phyloP scores from a whole-genome alignment of 2,113 vertebrate species.

The Cromileptes altivelis region DNA sequence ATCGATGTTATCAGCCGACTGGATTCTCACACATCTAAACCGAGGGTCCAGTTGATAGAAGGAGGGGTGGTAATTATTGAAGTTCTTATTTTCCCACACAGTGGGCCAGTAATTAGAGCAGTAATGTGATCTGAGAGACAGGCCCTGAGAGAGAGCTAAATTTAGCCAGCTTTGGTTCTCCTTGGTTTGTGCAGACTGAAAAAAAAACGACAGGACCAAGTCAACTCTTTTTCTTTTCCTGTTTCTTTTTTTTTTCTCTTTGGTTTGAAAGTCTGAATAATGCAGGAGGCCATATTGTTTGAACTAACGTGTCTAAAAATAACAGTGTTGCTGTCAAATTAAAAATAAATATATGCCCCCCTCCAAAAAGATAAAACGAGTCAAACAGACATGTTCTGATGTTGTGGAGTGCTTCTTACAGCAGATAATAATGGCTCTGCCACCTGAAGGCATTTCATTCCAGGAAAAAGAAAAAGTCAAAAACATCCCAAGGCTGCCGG shows the following conservation, averaged over 20 bases:
- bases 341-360: constrained; percentile 81
- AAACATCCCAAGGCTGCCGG: constrained; percentile 28
- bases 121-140: constrained; percentile 70
- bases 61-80: constrained; percentile 34
- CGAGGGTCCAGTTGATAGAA: constrained; percentile 16
- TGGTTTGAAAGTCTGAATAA: constrained; percentile 68
- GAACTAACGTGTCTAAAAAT: constrained; percentile 83
- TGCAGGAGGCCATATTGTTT: constrained; percentile 77
- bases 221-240: constrained; percentile 51
- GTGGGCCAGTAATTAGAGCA: constrained; percentile 76
- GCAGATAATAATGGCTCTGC: constrained; percentile 45
- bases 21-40: constrained; percentile 35
- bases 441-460: constrained; percentile 56
- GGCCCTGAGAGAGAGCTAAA: constrained; percentile 76
- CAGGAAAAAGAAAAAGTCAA: constrained; percentile 28
- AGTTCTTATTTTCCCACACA: constrained; percentile 70
- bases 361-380: constrained; percentile 63
- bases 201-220: constrained; percentile 51
- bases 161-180: constrained; percentile 77
- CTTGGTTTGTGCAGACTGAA: constrained; percentile 56
- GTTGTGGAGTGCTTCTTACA: constrained; percentile 48
- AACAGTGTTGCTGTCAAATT: constrained; percentile 81
- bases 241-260: constrained; percentile 19
- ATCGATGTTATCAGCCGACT: constrained; percentile 18
- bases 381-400: constrained; percentile 64